phyloP scores from a whole-genome alignment of 2,113 vertebrate genomes.

The Orthonyx spaldingii region DNA sequence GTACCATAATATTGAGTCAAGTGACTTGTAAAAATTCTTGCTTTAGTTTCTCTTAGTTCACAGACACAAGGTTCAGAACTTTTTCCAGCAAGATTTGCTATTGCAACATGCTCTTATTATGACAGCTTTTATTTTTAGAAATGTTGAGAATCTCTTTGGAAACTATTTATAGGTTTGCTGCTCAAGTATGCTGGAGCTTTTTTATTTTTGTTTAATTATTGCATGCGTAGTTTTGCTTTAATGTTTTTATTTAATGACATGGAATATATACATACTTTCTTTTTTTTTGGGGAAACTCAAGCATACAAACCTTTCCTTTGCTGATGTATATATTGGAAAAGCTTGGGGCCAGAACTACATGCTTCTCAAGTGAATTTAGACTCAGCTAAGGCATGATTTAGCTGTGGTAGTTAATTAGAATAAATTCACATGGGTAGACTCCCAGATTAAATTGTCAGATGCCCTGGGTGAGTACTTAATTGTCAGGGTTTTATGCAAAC shows the following conservation, averaged over 20 bases:
- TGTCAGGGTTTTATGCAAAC: neutral
- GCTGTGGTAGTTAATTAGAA: neutral
- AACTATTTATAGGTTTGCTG: slow-evolving; percentile 27
- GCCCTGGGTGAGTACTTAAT: neutral
- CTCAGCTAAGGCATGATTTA: neutral
- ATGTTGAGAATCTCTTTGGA: slow-evolving; percentile 20
- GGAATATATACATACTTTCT: neutral
- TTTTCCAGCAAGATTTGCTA: slow-evolving; percentile 2
- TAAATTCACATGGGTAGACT: neutral
- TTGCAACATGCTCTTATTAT: slow-evolving; percentile 30
- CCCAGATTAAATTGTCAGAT: neutral
- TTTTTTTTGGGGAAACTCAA: neutral
- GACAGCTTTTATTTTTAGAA: slow-evolving; percentile 41
- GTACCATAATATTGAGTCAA: slow-evolving; percentile 41
- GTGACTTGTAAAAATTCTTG: slow-evolving; percentile 52
- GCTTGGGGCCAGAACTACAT: neutral
- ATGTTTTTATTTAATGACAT: neutral
- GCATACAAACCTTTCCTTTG: neutral
- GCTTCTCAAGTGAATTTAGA: neutral
- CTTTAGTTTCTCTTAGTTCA: slow-evolving; percentile 19
- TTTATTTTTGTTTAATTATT: slow-evolving; percentile 23
- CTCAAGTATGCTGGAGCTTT: neutral
- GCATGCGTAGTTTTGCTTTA: neutral
- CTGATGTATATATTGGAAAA: neutral
- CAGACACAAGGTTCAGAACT: neutral